phyloP scores from a whole-genome alignment of 1,140 invertebrate species.

The Pseudomyrmex dendroicus region DNA sequence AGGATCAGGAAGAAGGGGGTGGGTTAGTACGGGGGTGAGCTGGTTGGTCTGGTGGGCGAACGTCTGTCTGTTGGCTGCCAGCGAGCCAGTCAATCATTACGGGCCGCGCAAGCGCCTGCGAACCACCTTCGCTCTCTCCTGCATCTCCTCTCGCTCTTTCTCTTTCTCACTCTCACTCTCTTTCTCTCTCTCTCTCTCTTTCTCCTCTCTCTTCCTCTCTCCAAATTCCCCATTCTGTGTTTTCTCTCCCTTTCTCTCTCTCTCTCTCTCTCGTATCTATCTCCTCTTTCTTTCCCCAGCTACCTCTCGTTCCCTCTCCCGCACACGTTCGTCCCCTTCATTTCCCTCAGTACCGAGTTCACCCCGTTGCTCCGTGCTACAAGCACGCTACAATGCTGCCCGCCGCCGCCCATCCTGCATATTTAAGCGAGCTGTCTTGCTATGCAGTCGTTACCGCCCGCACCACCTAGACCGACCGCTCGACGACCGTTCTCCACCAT shows the following conservation, averaged over 20 bases:
- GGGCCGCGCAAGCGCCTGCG: slow-evolving; percentile 81
- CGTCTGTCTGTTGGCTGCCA: slow-evolving; percentile 86
- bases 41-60: slow-evolving; percentile 80
- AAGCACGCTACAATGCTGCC: slow-evolving; percentile 82
- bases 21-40: slow-evolving; percentile 67
- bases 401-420: slow-evolving; percentile 85
- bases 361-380: slow-evolving; percentile 81
- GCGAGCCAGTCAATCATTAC: slow-evolving; percentile 86
- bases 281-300: slow-evolving; percentile 44
- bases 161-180: slow-evolving; percentile 27
- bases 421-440: slow-evolving; percentile 85
- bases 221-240: slow-evolving; percentile 34
- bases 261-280: slow-evolving; percentile 26
- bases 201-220: slow-evolving; percentile 49
- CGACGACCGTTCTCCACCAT: slow-evolving; percentile 70
- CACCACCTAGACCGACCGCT: slow-evolving; percentile 65
- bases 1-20: slow-evolving; percentile 64
- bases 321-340: slow-evolving; percentile 74
- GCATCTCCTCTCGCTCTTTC: slow-evolving; percentile 55
- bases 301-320: slow-evolving; percentile 10
- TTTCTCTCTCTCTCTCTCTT: slow-evolving; percentile 31
- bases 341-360: slow-evolving; percentile 81
- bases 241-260: slow-evolving; percentile 32
- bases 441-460: slow-evolving; percentile 80
- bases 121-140: slow-evolving; percentile 68